Conservation (phyloP, 2,797 vertebrate species). For the Semotilus atromaculatus region DNA sequence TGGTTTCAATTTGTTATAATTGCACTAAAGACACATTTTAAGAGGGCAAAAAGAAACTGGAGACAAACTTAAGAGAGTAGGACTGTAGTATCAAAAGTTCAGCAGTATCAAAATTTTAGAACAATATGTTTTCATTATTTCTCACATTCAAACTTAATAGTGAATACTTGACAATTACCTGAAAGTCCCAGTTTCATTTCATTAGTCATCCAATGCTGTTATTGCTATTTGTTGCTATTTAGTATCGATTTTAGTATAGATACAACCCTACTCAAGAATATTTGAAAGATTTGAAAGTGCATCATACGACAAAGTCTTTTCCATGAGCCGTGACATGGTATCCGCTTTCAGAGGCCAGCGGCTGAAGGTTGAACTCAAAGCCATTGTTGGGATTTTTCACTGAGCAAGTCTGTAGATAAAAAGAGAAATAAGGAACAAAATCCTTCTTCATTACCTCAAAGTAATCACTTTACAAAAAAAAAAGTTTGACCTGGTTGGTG, state of each 20-base stretch:
- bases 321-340: conserved; percentile 77
- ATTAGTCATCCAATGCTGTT: background rate
- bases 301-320: conserved; percentile 84
- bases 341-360: conserved; percentile 75
- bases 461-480: background rate
- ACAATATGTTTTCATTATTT: background rate
- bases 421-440: conserved; percentile 7
- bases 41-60: background rate
- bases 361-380: conserved; percentile 88
- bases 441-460: background rate
- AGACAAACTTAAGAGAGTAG: background rate
- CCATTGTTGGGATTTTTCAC: conserved; percentile 87
- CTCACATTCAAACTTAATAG: background rate
- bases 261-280: background rate
- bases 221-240: background rate
- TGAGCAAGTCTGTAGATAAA: conserved; percentile 80
- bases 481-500: conserved; percentile 77
- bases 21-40: background rate
- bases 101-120: background rate
- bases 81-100: background rate
- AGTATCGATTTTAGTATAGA: background rate
- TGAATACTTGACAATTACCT: background rate
- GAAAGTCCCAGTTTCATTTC: background rate
- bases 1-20: background rate
- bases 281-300: conserved; percentile 2